Conservation (phyloP, 2,888 invertebrate species). For the Rhingia campestris region DNA sequence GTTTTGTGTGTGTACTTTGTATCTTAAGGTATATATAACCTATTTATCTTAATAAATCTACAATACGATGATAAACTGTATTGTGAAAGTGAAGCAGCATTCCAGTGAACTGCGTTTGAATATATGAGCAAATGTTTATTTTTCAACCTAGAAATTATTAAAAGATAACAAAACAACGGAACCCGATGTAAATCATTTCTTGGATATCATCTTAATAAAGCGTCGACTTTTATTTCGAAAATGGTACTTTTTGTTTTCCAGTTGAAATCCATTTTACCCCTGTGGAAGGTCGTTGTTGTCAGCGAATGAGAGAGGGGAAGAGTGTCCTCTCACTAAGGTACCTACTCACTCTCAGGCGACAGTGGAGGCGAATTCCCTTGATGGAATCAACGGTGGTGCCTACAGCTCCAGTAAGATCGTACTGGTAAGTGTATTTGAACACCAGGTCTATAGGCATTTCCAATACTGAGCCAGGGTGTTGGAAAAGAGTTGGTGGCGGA, state of each 20-base stretch:
- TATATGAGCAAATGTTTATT: constrained; percentile 20
- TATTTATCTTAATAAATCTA: constrained; percentile 25
- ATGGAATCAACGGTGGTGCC: too few species aligned
- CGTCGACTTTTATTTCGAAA: constrained; percentile 13
- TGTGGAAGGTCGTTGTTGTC: not conserved
- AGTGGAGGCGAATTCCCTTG: too few species aligned
- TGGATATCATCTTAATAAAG: constrained; percentile 26
- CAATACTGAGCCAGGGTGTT: too few species aligned
- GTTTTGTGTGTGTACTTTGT: constrained; percentile 52
- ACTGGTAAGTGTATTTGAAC: too few species aligned
- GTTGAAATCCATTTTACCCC: not conserved
- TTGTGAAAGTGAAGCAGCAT: not conserved
- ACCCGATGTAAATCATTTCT: constrained; percentile 6
- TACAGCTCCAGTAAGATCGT: too few species aligned
- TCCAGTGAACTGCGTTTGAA: constrained; percentile 31
- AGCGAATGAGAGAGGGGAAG: too few species aligned
- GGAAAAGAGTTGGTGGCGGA: too few species aligned
- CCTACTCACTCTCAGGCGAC: too few species aligned
- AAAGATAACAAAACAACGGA: not conserved
- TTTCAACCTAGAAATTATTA: constrained; percentile 8
- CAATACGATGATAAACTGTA: constrained; percentile 11
- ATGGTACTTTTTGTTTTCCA: not conserved
- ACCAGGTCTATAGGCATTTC: too few species aligned
- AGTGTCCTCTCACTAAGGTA: too few species aligned
- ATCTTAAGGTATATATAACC: constrained; percentile 41